Percentiles rank a stretch among this genome's conserved stretches.
These are phyloP conservation scores for Hylia prasina DNA, from an alignment of 2,113 vertebrate genomes.

Conservation along the genomic window DNA sequence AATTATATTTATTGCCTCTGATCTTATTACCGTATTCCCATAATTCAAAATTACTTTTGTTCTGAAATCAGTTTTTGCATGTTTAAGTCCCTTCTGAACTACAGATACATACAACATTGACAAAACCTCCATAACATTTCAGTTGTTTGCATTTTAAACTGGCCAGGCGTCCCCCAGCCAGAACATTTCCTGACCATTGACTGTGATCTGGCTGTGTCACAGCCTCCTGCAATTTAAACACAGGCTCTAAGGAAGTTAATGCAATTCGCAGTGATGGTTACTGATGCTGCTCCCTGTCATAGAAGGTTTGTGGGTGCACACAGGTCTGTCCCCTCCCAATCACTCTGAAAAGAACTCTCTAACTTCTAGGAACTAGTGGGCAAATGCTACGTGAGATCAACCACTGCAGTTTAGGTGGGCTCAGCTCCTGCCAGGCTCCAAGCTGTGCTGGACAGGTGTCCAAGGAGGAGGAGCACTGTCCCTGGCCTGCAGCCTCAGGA, in stretches of 20 bases:
- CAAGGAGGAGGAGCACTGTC: not conserved
- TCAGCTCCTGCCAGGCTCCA: not conserved
- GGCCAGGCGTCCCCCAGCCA: not conserved
- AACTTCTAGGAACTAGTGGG: not conserved
- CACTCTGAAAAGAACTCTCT: conserved; percentile 37
- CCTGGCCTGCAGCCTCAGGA: not conserved
- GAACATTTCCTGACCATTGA: not conserved
- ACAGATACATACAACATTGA: not conserved
- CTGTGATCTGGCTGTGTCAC: not conserved
- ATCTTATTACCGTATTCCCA: not conserved
- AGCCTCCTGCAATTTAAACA: not conserved
- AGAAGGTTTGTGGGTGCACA: not conserved
- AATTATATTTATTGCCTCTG: not conserved
- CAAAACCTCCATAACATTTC: not conserved
- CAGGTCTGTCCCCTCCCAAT: not conserved
- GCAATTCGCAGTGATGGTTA: not conserved
- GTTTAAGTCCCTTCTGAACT: not conserved
- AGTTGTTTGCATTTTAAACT: not conserved
- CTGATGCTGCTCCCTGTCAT: not conserved
- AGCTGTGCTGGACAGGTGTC: not conserved
- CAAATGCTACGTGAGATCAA: conserved; percentile 48
- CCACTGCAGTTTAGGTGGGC: not conserved
- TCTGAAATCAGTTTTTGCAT: not conserved
- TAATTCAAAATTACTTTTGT: not conserved
- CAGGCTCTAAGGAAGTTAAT: not conserved